Conservation (phyloP, 2,113 vertebrate species). For the Lepidothrix coronata region DNA sequence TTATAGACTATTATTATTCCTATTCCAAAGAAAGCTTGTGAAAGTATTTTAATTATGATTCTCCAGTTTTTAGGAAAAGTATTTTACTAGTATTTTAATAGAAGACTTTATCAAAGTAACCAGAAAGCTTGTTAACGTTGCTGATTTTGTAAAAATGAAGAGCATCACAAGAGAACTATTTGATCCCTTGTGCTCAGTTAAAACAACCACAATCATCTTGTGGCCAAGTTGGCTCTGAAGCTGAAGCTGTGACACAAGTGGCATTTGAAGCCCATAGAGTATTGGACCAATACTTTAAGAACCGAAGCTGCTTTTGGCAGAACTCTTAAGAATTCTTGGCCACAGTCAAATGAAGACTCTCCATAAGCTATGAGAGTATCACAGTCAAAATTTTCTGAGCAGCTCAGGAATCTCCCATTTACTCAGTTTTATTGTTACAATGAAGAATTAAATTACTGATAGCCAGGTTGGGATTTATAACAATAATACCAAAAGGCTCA, state of each 20-base stretch:
- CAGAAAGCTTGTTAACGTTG: not conserved
- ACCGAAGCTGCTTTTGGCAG: not conserved
- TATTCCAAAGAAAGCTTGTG: not conserved
- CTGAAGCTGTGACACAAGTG: not conserved
- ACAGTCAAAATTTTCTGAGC: not conserved
- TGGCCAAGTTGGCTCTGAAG: not conserved
- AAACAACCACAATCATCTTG: not conserved
- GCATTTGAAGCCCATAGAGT: not conserved
- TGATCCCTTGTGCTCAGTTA: not conserved
- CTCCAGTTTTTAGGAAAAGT: not conserved
- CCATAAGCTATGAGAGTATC: not conserved
- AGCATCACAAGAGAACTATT: not conserved
- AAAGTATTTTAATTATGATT: slow-evolving; percentile 17
- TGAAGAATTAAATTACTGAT: not conserved
- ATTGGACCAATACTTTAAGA: not conserved
- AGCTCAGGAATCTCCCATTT: not conserved
- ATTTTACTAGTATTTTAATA: not conserved
- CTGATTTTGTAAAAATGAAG: not conserved
- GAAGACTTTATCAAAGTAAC: slow-evolving; percentile 6
- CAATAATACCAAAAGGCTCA: not conserved
- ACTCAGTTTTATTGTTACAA: not conserved
- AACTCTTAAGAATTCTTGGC: not conserved
- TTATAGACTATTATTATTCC: not conserved
- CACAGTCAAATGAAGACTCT: not conserved
- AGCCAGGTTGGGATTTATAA: not conserved